Conservation (phyloP, 2,888 invertebrate genomes). For the Sussaba pulchella region DNA sequence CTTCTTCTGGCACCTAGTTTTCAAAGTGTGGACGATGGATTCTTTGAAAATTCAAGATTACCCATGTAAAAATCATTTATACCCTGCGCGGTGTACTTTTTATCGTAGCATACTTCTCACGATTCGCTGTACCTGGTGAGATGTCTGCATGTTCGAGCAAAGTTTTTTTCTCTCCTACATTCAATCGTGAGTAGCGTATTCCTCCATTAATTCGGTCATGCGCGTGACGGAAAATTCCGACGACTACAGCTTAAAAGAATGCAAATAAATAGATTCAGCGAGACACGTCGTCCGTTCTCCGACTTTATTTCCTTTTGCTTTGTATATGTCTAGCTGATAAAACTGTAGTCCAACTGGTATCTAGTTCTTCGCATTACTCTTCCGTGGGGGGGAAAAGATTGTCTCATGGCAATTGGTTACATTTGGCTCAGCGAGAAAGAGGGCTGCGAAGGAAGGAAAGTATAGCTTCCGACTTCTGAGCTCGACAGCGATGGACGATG, state of each 20-base stretch:
- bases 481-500: not conserved
- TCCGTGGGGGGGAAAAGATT: slow-evolving; percentile 9
- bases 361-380: not conserved
- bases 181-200: no score
- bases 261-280: no score
- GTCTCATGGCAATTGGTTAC: slow-evolving; percentile 20
- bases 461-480: slow-evolving; percentile 21
- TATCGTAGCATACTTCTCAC: no score
- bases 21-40: not conserved
- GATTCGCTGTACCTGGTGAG: no score
- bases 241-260: no score
- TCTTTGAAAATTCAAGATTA: not conserved
- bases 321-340: not conserved
- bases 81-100: no score
- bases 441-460: not conserved
- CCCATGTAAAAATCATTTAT: no score
- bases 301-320: not conserved
- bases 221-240: no score
- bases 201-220: no score
- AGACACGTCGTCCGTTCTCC: no score
- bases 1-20: not conserved
- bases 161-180: no score
- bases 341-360: slow-evolving; percentile 5
- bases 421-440: slow-evolving; percentile 1
- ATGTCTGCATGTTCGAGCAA: no score